phyloP scores from a whole-genome alignment of 64 coral and sea anemone species.

The Montipora sp. region DNA sequence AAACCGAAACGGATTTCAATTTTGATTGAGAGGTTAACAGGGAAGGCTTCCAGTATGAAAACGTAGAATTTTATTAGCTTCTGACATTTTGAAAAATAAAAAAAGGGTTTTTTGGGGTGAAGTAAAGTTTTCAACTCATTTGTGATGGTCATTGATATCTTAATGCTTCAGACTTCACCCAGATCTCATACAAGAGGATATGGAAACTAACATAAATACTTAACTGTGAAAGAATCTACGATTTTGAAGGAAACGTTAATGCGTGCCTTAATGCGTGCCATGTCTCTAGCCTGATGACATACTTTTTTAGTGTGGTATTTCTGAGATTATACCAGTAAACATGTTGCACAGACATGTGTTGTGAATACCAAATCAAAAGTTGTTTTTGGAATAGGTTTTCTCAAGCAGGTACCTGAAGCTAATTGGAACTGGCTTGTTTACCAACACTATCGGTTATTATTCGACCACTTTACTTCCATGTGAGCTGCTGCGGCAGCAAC shows the following conservation, averaged over 20 bases:
- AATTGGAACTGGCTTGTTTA: not conserved
- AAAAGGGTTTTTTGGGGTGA: not conserved
- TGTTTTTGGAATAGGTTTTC: not conserved
- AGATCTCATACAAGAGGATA: too few species aligned
- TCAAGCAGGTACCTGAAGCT: not conserved
- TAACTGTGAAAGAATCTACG: not conserved
- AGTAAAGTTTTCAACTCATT: not conserved
- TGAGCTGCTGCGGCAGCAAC: not conserved
- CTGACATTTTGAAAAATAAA: too few species aligned
- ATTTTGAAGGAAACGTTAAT: not conserved
- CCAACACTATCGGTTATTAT: not conserved
- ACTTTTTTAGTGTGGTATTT: not conserved
- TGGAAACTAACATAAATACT: not conserved
- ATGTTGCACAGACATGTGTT: conserved; percentile 11
- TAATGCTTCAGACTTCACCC: not conserved
- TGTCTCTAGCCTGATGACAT: too few species aligned
- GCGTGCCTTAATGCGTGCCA: too few species aligned
- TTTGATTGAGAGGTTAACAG: too few species aligned
- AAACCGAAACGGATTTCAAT: too few species aligned
- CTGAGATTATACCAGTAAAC: not conserved
- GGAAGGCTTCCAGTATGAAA: not conserved
- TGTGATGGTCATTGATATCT: not conserved
- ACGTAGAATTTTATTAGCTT: not conserved
- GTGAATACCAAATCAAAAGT: conserved; percentile 34
- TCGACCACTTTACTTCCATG: not conserved